phyloP scores from a whole-genome alignment of 1,140 invertebrate species.

The Drosophila neocordata region DNA sequence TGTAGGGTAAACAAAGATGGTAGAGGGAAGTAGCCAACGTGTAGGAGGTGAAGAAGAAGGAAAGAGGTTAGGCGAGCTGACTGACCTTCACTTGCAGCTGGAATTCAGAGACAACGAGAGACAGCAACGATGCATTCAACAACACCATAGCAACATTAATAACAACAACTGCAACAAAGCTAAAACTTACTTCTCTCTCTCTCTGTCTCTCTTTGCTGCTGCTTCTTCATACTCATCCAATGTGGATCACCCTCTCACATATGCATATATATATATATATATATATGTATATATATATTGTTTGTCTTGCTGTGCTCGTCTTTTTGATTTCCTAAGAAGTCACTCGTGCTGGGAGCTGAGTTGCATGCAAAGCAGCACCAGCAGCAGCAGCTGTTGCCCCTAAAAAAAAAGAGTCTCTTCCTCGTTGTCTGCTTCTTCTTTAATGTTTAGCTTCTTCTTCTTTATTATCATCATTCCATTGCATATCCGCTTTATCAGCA shows the following conservation, averaged over 20 bases:
- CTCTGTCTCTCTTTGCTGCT: neutral
- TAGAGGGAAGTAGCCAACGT: too few species aligned
- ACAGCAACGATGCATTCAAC: neutral
- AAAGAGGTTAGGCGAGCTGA: neutral
- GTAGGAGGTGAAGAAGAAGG: too few species aligned
- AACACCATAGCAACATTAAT: neutral
- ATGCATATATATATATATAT: too few species aligned
- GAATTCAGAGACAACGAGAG: neutral
- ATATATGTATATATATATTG: neutral
- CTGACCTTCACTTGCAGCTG: constrained; percentile 16
- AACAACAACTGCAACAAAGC: neutral
- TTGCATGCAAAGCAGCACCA: constrained; percentile 32
- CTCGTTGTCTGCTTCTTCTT: neutral
- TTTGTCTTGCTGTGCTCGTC: constrained; percentile 17
- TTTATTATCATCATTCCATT: constrained; percentile 19
- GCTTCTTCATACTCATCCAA: too few species aligned
- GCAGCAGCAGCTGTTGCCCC: neutral
- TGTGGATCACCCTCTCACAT: neutral
- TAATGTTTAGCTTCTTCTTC: neutral
- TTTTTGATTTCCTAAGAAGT: constrained; percentile 47
- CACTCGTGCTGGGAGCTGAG: constrained; percentile 17
- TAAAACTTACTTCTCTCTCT: too few species aligned
- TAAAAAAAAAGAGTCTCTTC: neutral
- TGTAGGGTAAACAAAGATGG: too few species aligned
- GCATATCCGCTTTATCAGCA: constrained; percentile 40